Evolutionary conservation across 1,140 invertebrate genomes (phyloP).

Genomic region (Ditylenchus dipsaci): DNA sequence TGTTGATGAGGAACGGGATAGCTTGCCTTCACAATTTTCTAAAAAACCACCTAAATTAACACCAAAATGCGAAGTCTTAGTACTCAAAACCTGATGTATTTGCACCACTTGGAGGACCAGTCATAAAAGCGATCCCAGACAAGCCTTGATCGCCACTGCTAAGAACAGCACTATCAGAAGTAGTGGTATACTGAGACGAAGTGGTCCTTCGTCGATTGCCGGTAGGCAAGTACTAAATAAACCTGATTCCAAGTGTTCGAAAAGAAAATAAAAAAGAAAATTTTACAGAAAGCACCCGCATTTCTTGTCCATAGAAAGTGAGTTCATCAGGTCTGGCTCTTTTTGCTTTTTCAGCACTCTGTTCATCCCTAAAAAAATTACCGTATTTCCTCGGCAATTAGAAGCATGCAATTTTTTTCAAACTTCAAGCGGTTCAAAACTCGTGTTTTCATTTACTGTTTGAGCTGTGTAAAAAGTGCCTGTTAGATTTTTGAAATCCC

Average conservation of each 20-base stretch:
- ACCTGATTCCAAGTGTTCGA: not conserved
- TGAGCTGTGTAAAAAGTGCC: too few species aligned
- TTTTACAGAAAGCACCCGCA: conserved; percentile 42
- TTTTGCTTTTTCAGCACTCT: conserved; percentile 41
- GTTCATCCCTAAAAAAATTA: conserved; percentile 31
- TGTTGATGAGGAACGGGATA: conserved; percentile 42
- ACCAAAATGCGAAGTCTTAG: not conserved
- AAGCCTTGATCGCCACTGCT: not conserved
- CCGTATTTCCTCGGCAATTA: not conserved
- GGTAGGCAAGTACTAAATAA: conserved; percentile 8
- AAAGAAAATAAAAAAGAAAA: conserved; percentile 3
- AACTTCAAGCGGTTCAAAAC: too few species aligned
- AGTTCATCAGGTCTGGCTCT: conserved; percentile 49
- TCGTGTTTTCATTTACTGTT: too few species aligned
- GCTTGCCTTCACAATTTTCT: conserved; percentile 27
- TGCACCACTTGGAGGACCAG: not conserved
- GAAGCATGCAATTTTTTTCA: too few species aligned
- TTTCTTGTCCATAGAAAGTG: conserved; percentile 55
- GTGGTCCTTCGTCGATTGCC: conserved; percentile 1
- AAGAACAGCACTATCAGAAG: not conserved
- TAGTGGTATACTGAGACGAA: not conserved
- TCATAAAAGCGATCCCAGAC: not conserved
- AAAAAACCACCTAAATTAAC: conserved; percentile 6
- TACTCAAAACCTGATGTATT: not conserved
- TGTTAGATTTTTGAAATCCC: too few species aligned